phyloP scores from a whole-genome alignment of 2,113 vertebrate species.

The Syngnathus floridae region DNA sequence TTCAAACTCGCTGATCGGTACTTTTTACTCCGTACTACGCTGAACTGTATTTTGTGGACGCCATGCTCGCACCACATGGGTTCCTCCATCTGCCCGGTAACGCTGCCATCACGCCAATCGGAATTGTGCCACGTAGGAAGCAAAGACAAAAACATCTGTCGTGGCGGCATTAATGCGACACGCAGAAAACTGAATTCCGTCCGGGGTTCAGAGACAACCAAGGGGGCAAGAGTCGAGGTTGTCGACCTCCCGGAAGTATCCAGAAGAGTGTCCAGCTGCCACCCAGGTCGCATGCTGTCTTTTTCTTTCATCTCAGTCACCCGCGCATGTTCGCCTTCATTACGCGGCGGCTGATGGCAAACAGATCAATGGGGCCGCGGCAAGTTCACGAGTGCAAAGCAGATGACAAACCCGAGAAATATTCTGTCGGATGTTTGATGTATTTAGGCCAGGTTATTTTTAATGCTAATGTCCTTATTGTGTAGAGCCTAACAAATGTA shows the following conservation, averaged over 20 bases:
- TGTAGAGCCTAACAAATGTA: background rate
- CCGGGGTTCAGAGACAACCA: conserved; percentile 2
- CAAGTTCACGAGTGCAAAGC: conserved; percentile 14
- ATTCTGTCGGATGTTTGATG: background rate
- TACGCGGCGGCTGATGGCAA: conserved; percentile 30
- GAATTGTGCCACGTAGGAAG: too few relatives aligned
- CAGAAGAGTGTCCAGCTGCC: conserved; percentile 55
- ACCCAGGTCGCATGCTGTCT: conserved; percentile 25
- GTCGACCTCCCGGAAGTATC: conserved; percentile 47
- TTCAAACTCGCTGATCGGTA: background rate
- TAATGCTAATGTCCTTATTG: background rate
- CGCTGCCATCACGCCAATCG: background rate
- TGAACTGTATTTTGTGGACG: too few relatives aligned
- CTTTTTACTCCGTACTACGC: background rate
- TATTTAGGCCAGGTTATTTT: background rate
- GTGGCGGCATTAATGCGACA: background rate
- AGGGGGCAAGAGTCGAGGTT: conserved; percentile 49
- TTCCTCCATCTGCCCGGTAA: too few relatives aligned
- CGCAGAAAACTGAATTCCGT: background rate
- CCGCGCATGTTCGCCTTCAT: conserved; percentile 43
- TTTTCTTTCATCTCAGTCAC: conserved; percentile 32
- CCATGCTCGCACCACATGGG: too few relatives aligned
- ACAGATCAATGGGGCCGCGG: conserved; percentile 17
- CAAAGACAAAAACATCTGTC: background rate
- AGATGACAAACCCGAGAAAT: conserved; percentile 11